These are phyloP conservation scores for Arremon brunneinucha DNA, from an alignment of 2,797 vertebrate species.

Conservation along the genomic window DNA sequence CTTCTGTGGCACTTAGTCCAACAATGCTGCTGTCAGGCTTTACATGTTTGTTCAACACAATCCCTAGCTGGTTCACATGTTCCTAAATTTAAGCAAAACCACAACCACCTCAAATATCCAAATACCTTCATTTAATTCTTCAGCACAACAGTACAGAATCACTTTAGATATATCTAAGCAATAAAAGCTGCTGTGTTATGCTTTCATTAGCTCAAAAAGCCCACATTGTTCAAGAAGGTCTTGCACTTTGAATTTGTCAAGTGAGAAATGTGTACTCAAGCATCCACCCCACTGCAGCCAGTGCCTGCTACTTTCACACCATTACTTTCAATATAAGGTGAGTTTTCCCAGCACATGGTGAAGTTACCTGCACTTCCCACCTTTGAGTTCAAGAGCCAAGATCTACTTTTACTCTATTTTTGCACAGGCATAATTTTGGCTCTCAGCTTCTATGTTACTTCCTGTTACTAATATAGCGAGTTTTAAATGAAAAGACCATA, in stretches of 20 bases:
- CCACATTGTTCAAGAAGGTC: background rate
- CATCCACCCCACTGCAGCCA: background rate
- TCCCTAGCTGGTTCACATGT: background rate
- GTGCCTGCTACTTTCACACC: background rate
- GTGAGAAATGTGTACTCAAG: background rate
- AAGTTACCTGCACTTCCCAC: background rate
- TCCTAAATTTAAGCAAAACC: background rate
- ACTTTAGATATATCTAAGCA: conserved; percentile 3
- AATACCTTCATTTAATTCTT: background rate
- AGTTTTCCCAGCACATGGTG: background rate
- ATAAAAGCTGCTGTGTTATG: background rate
- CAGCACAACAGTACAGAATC: background rate
- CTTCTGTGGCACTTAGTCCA: background rate
- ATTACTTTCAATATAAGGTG: background rate
- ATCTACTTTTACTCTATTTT: background rate
- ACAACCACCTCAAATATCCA: background rate
- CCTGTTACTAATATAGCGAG: background rate
- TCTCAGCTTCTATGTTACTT: background rate
- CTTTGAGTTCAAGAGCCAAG: background rate
- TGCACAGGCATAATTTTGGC: background rate
- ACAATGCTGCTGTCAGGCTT: background rate
- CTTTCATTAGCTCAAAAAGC: background rate
- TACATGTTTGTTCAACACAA: background rate
- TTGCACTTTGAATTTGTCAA: conserved; percentile 15
- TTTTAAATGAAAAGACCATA: background rate